A percentile compares a stretch with the other conserved stretches of the same genome.
These are phyloP conservation scores for Scaptomyza cyrtandrae DNA, from an alignment of 2,888 invertebrate species.

Conservation along the genomic window DNA sequence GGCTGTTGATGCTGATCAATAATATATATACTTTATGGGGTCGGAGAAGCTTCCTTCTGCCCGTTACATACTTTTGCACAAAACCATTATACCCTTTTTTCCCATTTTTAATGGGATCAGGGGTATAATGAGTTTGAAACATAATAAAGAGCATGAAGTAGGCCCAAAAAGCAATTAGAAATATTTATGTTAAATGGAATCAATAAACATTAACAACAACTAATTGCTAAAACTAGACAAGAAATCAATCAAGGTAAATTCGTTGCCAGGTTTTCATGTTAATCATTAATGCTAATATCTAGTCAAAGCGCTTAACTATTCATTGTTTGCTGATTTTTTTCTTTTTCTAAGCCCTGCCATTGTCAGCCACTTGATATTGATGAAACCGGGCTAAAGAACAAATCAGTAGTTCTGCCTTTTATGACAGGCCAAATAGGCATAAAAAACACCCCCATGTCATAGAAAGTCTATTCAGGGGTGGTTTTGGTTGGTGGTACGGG, in stretches of 20 bases:
- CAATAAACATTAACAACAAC: background rate
- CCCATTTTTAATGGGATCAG: no score
- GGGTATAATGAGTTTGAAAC: no score
- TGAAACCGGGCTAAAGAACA: slow-evolving; percentile 50
- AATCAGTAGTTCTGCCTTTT: slow-evolving; percentile 64
- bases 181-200: no score
- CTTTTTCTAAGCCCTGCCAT: slow-evolving; percentile 44
- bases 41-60: no score
- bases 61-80: no score
- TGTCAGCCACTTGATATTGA: slow-evolving; percentile 65
- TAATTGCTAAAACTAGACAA: slow-evolving; percentile 8
- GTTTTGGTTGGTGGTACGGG: slow-evolving; percentile 7
- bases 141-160: no score
- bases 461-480: background rate
- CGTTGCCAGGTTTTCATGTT: slow-evolving; percentile 27
- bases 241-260: slow-evolving; percentile 42
- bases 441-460: background rate
- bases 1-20: no score
- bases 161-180: no score
- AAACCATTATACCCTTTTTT: no score
- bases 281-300: slow-evolving; percentile 54
- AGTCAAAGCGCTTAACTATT: slow-evolving; percentile 11
- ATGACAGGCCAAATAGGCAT: slow-evolving; percentile 55
- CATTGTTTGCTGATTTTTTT: slow-evolving; percentile 7
- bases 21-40: no score